Base-by-base conservation (phyloP, 2,113 vertebrate genomes). In the Poeciliopsis prolifica region DNA sequence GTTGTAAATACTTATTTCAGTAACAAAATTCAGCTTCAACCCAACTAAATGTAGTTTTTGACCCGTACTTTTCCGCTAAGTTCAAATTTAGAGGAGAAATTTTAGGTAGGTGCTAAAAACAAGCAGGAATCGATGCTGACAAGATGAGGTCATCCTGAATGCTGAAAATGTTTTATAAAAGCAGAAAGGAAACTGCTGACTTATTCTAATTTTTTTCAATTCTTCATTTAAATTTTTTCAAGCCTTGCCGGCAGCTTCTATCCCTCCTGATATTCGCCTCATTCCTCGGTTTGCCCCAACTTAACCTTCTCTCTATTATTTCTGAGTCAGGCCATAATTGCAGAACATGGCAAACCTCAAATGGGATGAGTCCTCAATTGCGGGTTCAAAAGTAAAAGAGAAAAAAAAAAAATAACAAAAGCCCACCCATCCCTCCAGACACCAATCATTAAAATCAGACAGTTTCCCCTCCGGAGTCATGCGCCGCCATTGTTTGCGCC, bases 401-500 rank as follows among this genome's bases (percentile, higher is more conserved):
- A 35, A 35, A 35, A 7, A 7, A 7, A 11, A 2, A 37, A 37
- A 11, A 35, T 6, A 37, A 37, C 30, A 31, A 37, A 11, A 81
- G 22, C 40, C 29, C 19, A 28, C 14, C 37, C 48, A 40, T 19
- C 65, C 12, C 30, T 13, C 12, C 44, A 83, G 71, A 66, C 75
- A 33, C 24, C 37, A 61, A 51, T 65, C 65, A 65, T 75, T 30
- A 75, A 22, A 66, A 65, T 0, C 65, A 61, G 31, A 68, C 54
- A 31, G 62, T 48, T 75, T 60, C 70, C 69, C n/a, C 58, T 26
- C 2, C 19, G 82, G 72, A 85, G 22, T 86, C 88, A 85, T 48
- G 26, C 42, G 13, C 44, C 65, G 15, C 65, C 6, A 24, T 2
- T 24, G 51, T 24, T 22, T 58, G 30, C 44, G 4, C 29, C 44